Evolutionary conservation across 2,113 vertebrate genomes (phyloP), one percentile per base, ranked within the genome.

Genomic region (Nothobranchius furzeri): DNA sequence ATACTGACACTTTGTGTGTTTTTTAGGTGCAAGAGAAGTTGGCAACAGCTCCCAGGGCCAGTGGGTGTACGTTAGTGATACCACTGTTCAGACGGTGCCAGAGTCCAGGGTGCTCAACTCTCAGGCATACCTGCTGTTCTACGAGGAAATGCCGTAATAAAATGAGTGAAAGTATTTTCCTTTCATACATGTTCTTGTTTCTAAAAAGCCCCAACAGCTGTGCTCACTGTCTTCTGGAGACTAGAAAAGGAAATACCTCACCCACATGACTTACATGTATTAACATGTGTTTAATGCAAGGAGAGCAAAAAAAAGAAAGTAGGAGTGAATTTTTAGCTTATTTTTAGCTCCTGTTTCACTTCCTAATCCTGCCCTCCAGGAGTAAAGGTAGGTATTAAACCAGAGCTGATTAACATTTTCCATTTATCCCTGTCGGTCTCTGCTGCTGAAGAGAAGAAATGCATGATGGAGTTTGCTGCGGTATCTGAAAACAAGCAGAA

Each of bases 111-210:
- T 96, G 49, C 93, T 98, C 59, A 94, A 93, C 91, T 96, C 98
- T 92, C 98, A 99, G 92, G 98, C 98, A 0, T 99, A 99, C 85
- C 93, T 99, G 89, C 95, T 99, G 82, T 99, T 98, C 88, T 99
- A 98, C 78, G 98, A 99, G 93, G 95, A 95, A 90, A 83, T 96
- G 64, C 87, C 89, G 40, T 94, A 90, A 87, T 13, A 15, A 30
- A 37, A 70, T 64, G 14, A 42, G 17, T 9, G 2, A 48, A 42
- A 48, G 7, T 35, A 4, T 61, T 62, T 82, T 60, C n/a, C 52
- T 35, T 12, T 13, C 17, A 79, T 54, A 49, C 54, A 17, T 17
- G 15, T 66, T 77, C 64, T 35, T 46, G 46, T 69, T 64, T 55
- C 11, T 57, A 48, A 36, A 54, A 46, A 65, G 59, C 47, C 46